Evolutionary conservation across 2,113 vertebrate species (phyloP), one percentile per base, ranked within the genome.

Genomic region (Callaeas wilsoni): DNA sequence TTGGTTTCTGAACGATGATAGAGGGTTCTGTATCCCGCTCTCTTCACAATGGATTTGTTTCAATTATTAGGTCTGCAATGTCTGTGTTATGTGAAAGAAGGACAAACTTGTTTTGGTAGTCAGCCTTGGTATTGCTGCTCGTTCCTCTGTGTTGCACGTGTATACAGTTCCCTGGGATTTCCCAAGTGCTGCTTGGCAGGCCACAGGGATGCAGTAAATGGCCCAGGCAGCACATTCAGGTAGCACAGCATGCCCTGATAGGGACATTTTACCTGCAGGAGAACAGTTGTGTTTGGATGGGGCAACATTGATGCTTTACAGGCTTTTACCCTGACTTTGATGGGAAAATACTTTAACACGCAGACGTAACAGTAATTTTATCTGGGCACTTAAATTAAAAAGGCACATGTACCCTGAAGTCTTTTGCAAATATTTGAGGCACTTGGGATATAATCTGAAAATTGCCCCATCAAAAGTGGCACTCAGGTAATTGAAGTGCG

Each of bases 381-480:
- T 81, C 56, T 68, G 56, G 42, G 33, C 53, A 75, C 64, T 92
- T 89, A 81, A 92, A 90, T 94, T 96, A 60, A 95, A 96, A 93
- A 95, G 76, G 88, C 80, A 78, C 37, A 33, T 41, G 29, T 41
- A 78, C 86, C 86, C 73, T 78, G 73, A 89, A 94, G 80, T 29
- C 69, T 87, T 94, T 87, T 78, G 84, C 76, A 90, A 94, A 97
- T 94, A 96, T 94, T 90, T 93, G 73, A 96, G 52, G 83, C 80
- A 93, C 79, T 49, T 90, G 91, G 92, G 60, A 81, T 80, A 46
- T 95, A 92, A 95, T 74, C 87, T 75, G 86, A 96, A 95, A 97
- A 97, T 92, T 90, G 56, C 49, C 52, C 53, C 62, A 81, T 90
- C 73, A 78, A 37, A 95, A 96, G 94, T 82, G 83, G 69, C 85